Base-by-base conservation (phyloP, 2,888 invertebrate genomes). In the Amblyjoppa proteus region DNA sequence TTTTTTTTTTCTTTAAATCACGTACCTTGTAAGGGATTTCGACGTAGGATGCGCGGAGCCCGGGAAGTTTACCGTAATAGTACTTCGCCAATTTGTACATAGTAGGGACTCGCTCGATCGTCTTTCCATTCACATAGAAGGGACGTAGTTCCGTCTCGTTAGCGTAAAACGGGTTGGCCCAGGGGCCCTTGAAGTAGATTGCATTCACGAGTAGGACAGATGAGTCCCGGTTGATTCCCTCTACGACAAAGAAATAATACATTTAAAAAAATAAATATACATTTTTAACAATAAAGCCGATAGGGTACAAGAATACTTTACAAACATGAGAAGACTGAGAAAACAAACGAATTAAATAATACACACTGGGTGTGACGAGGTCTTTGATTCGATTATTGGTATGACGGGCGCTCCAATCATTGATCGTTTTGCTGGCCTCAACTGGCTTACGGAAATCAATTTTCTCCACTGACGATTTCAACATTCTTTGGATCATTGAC, bases 131-230 rank as follows among this genome's bases (percentile, higher is more conserved):
- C 16, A 96, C 84, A 90, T 96, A 95, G 95, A 99, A 99, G 1
- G 96, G 95, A 75, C 94, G 95, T 3, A 73, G 70, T n/a, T 75
- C 16, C 13, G 87, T 83, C 0, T 73, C 13, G 0, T 90, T 89
- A 0, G 94, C 91, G 31, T 96, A 92, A 91, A 98, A 99, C 89
- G 96, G 95, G 41, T 95, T 92, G 64, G 94, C 93, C 98, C 98
- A 98, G 53, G 95, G 95, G 2, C 97, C 97, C 95, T 98, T 98
- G 94, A 98, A 98, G 92, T 98, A 98, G 25, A 98, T 95, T 0
- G 98, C 98, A 92, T 98, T 98, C 2, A 98, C 95, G 4, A 98
- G 95, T 2, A 98, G 96, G 81, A 97, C 93, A 74, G 96, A 95
- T 0, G 97, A 97, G 0, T 94, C 91, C 0, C 74, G 71, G 90